phyloP scores from a whole-genome alignment of 1,140 invertebrate genomes.

The Druon quercuslanigerum region DNA sequence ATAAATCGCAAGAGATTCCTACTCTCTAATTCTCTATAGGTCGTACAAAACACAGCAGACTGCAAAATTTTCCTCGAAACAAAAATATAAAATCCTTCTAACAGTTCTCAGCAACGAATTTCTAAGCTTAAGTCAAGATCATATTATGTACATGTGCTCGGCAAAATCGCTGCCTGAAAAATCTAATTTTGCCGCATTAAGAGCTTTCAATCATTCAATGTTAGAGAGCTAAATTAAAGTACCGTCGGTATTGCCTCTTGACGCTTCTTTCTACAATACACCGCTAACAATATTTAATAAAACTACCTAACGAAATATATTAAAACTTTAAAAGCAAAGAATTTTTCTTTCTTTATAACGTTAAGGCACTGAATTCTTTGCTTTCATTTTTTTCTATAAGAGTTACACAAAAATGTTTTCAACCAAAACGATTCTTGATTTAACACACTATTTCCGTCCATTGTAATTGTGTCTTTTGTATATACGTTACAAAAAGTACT shows the following conservation, averaged over 20 bases:
- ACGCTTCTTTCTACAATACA: constrained; percentile 8
- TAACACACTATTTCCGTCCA: neutral
- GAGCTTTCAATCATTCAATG: neutral
- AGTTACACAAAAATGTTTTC: neutral
- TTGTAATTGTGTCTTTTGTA: neutral
- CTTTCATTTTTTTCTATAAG: no score
- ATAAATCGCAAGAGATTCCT: constrained; percentile 7
- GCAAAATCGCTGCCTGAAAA: constrained; percentile 3
- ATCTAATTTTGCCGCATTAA: neutral
- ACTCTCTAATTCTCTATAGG: neutral
- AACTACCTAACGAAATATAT: constrained; percentile 5
- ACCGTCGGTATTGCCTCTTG: neutral
- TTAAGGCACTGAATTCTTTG: no score
- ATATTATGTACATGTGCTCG: constrained; percentile 18
- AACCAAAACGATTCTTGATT: neutral
- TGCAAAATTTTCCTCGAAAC: constrained; percentile 5
- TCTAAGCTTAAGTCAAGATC: constrained; percentile 1
- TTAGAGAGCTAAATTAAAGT: neutral
- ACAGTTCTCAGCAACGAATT: constrained; percentile 12
- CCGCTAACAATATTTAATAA: neutral
- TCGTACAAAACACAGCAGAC: constrained; percentile 6
- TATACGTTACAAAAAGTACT: constrained; percentile 14
- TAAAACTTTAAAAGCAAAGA: neutral
- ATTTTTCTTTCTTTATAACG: neutral
- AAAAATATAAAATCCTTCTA: constrained; percentile 13